These are phyloP conservation scores for Acanthococcus lagerstroemiae DNA, from an alignment of 2,888 invertebrate species.

Conservation along the genomic window DNA sequence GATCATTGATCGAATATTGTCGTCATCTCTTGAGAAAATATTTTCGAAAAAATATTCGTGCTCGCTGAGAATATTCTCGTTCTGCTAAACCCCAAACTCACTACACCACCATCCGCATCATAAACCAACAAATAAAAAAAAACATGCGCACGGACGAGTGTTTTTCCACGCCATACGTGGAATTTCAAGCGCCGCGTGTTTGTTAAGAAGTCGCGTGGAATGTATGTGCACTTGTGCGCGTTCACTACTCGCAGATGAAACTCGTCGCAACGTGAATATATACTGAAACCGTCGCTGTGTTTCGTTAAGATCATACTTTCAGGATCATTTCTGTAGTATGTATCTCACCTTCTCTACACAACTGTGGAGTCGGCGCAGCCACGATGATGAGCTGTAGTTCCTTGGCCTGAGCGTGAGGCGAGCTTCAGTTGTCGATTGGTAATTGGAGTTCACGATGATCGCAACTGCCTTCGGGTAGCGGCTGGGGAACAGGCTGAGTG, in stretches of 20 bases:
- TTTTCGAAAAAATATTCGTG: too few relatives aligned
- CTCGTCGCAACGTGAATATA: background rate
- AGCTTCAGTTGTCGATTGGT: background rate
- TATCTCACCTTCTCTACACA: constrained; percentile 14
- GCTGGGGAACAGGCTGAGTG: constrained; percentile 10
- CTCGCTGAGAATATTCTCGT: too few relatives aligned
- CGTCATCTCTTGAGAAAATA: too few relatives aligned
- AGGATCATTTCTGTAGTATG: constrained; percentile 24
- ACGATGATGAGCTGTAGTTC: constrained; percentile 10
- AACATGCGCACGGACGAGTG: too few relatives aligned
- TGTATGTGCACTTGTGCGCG: background rate
- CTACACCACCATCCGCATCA: too few relatives aligned
- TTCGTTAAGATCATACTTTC: constrained; percentile 15
- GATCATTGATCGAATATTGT: too few relatives aligned
- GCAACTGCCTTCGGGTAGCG: background rate
- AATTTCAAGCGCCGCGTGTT: too few relatives aligned
- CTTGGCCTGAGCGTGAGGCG: constrained; percentile 14
- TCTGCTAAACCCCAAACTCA: too few relatives aligned
- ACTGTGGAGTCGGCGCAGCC: constrained; percentile 7
- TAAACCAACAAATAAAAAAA: too few relatives aligned
- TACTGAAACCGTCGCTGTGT: background rate
- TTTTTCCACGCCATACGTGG: too few relatives aligned
- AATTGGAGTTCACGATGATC: constrained; percentile 4
- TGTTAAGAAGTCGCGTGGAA: background rate
- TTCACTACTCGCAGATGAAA: constrained; percentile 5